Percentiles rank a stretch among this genome's conserved stretches.
phyloP scores from a whole-genome alignment of 2,888 invertebrate species.

The Volucella zonaria region DNA sequence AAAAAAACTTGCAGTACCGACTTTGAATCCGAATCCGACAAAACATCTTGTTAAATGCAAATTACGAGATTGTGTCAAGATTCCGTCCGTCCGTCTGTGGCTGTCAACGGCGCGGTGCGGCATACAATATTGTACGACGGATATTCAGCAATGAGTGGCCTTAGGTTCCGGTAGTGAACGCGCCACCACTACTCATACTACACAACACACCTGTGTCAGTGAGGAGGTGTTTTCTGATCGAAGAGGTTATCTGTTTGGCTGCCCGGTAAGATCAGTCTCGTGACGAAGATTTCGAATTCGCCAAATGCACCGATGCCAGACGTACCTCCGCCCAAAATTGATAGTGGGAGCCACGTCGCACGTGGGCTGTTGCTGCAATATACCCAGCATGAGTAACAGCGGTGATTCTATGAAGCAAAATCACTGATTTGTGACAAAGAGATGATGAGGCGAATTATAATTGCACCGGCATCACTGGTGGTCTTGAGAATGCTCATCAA shows the following conservation, averaged over 20 bases:
- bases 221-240: constrained; percentile 18
- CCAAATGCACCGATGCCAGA: constrained; percentile 33
- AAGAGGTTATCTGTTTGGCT: constrained; percentile 16
- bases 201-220: constrained; percentile 31
- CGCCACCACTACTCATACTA: constrained; percentile 9
- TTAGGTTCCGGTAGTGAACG: constrained; percentile 60
- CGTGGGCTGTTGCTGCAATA: constrained; percentile 35
- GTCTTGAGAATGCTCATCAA: constrained; percentile 49
- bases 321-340: constrained; percentile 53
- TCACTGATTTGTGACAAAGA: constrained; percentile 65
- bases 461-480: constrained; percentile 55
- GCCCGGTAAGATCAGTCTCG: constrained; percentile 34
- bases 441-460: constrained; percentile 70
- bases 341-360: constrained; percentile 39
- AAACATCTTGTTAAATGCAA: constrained; percentile 67
- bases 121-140: constrained; percentile 19
- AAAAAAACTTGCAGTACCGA: background rate
- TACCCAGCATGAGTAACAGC: constrained; percentile 29
- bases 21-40: constrained; percentile 28
- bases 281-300: constrained; percentile 48
- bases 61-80: constrained; percentile 70
- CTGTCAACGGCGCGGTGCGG: constrained; percentile 26
- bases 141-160: constrained; percentile 28
- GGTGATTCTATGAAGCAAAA: constrained; percentile 40
- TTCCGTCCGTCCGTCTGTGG: constrained; percentile 29